Conservation (phyloP, 2,888 invertebrate species). For the Ophioninae sp. region DNA sequence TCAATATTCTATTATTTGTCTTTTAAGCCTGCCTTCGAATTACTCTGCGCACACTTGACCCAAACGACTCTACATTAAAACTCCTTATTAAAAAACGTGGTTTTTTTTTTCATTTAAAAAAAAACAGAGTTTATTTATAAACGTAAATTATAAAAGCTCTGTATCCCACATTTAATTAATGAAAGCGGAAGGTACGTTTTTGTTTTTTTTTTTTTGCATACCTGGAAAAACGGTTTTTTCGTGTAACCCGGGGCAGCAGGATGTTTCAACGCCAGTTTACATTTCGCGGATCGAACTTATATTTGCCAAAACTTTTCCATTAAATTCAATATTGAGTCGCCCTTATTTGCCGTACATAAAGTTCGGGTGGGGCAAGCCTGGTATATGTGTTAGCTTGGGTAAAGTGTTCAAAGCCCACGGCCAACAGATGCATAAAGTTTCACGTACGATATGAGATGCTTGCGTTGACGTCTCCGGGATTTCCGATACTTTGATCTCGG, state of each 20-base stretch:
- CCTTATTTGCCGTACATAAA: conserved; percentile 16
- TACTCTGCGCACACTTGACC: too few species aligned
- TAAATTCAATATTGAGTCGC: conserved; percentile 29
- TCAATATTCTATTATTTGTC: too few species aligned
- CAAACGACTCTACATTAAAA: too few species aligned
- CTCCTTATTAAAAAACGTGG: too few species aligned
- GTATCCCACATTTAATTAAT: too few species aligned
- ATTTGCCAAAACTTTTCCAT: conserved; percentile 44
- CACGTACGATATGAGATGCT: conserved; percentile 31
- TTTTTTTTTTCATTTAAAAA: too few species aligned
- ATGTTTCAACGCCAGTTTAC: not conserved
- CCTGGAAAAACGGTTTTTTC: not conserved
- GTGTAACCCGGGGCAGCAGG: not conserved
- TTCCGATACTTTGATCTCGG: conserved; percentile 59
- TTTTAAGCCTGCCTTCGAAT: too few species aligned
- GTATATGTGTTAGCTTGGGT: conserved; percentile 15
- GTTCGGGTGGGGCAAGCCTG: not conserved
- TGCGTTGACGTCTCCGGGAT: conserved; percentile 41
- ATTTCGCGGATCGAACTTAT: conserved; percentile 9
- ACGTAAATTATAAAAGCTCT: too few species aligned
- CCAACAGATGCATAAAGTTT: conserved; percentile 60
- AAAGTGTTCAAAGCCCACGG: conserved; percentile 49
- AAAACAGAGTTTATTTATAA: too few species aligned
- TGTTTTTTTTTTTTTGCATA: not conserved
- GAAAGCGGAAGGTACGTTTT: too few species aligned